A percentile compares a stretch with the other conserved stretches of the same genome.
Evolutionary conservation across 2,888 invertebrate species (phyloP).

Genomic region (Callinectes sapidus): DNA sequence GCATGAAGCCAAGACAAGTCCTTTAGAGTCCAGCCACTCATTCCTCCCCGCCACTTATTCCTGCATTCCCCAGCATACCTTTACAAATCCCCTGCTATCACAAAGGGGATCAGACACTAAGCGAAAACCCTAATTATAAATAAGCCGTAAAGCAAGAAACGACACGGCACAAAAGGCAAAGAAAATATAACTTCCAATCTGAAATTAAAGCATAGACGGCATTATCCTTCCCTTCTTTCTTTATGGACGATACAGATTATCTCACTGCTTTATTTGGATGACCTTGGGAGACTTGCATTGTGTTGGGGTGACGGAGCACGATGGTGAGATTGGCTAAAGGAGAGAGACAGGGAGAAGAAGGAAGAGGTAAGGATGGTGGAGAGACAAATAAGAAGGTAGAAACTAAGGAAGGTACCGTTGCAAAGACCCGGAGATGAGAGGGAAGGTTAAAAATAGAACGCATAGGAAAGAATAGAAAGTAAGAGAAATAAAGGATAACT

Average conservation of each 20-base stretch:
- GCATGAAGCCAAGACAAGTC: neutral
- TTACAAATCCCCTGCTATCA: neutral
- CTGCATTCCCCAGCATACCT: neutral
- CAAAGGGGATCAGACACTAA: neutral
- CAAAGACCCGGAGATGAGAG: neutral
- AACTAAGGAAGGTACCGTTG: neutral
- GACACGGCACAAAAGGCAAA: neutral
- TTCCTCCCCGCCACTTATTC: neutral
- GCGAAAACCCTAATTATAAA: conserved; percentile 8
- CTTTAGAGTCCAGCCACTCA: neutral
- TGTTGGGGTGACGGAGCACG: neutral
- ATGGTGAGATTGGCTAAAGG: neutral
- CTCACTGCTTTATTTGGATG: neutral
- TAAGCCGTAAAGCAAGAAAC: neutral
- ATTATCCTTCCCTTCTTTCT: neutral
- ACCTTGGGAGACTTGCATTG: neutral
- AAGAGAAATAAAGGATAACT: neutral
- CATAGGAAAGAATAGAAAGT: neutral
- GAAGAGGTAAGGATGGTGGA: neutral
- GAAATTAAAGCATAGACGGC: neutral
- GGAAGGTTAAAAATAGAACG: neutral
- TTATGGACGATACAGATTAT: conserved; percentile 1
- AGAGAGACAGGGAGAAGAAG: neutral
- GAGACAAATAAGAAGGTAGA: neutral
- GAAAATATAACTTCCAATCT: neutral